Conservation (phyloP, 1,140 invertebrate species). For the Phymorhynchus buccinoides region DNA sequence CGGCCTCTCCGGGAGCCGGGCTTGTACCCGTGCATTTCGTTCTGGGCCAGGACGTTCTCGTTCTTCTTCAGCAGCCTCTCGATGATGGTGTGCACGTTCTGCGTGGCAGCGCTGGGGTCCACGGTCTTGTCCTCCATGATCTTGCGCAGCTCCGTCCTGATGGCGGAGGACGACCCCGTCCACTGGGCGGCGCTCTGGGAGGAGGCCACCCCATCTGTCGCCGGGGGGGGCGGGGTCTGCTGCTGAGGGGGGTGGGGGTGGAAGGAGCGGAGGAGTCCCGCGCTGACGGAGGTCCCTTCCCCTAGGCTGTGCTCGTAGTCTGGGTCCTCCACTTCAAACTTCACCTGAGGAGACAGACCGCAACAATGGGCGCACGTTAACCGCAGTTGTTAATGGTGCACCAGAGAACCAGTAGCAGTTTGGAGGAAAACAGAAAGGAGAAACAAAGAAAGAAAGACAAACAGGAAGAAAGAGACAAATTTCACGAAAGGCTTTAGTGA, state of each 20-base stretch:
- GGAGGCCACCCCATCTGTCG: neutral
- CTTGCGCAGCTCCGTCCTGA: conserved; percentile 18
- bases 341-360: conserved; percentile 45
- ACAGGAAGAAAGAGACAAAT: too few relatives aligned
- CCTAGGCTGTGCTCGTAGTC: conserved; percentile 49
- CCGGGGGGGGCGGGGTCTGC: neutral
- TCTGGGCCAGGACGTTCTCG: conserved; percentile 56
- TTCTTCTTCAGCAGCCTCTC: conserved; percentile 61
- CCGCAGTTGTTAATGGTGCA: too few relatives aligned
- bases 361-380: too few relatives aligned
- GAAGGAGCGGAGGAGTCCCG: conserved; percentile 4
- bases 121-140: conserved; percentile 23
- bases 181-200: conserved; percentile 9
- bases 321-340: conserved; percentile 53
- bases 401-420: too few relatives aligned
- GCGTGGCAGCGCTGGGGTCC: conserved; percentile 22
- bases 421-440: too few relatives aligned
- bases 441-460: too few relatives aligned
- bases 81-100: conserved; percentile 55
- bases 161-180: neutral
- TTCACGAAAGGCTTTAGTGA: too few relatives aligned
- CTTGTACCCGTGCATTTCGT: conserved; percentile 54
- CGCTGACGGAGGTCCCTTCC: neutral
- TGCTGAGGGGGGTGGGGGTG: neutral
- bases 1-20: conserved; percentile 51